phyloP scores from a whole-genome alignment of 2,113 vertebrate species.

The Verasper variegatus region DNA sequence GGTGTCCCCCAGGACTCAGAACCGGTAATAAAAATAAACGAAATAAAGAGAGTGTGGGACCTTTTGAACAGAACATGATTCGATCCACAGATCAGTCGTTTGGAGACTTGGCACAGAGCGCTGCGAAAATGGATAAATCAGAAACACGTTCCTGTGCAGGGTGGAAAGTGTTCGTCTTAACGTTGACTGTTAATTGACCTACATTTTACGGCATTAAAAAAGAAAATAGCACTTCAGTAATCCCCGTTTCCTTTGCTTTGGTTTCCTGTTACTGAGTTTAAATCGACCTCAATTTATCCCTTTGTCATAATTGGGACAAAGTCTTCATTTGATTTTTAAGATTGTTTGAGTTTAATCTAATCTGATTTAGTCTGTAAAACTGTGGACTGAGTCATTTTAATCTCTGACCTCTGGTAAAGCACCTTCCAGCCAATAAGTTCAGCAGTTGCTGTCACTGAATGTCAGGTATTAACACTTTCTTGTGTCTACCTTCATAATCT shows the following conservation, averaged over 20 bases:
- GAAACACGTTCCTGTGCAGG: no score
- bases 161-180: no score
- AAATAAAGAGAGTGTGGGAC: background rate
- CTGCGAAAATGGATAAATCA: no score
- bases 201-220: no score
- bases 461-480: constrained; percentile 1
- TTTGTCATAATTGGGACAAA: no score
- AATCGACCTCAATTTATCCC: no score
- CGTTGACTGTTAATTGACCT: no score
- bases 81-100: background rate
- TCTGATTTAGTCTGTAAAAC: background rate
- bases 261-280: no score
- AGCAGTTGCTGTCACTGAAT: background rate
- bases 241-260: no score
- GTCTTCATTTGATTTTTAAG: background rate
- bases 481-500: background rate
- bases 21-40: background rate
- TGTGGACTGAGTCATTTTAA: background rate
- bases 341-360: background rate
- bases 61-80: constrained; percentile 46
- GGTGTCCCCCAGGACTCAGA: background rate
- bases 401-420: background rate
- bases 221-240: no score
- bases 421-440: background rate
- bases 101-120: constrained; percentile 16